Evolutionary conservation across 2,888 invertebrate genomes (phyloP).

Genomic region (Dryadula phaetusa): DNA sequence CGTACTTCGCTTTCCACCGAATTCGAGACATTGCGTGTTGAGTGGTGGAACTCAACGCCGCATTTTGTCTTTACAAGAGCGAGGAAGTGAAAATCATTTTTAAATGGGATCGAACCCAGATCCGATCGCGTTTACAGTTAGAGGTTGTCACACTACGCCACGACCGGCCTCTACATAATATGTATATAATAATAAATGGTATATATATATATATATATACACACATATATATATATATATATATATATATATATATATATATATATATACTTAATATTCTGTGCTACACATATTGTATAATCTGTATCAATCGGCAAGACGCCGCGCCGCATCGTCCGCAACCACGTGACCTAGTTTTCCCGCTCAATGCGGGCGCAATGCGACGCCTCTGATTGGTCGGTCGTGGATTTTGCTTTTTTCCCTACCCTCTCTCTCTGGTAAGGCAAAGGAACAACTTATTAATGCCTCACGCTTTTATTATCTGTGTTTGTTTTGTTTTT

Average conservation of each 20-base stretch:
- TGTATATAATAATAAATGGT: too few species aligned
- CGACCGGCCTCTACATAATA: too few species aligned
- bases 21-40: too few species aligned
- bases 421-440: slow-evolving; percentile 10
- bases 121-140: too few species aligned
- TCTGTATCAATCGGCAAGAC: slow-evolving; percentile 34
- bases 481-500: slow-evolving; percentile 14
- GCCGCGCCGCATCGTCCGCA: slow-evolving; percentile 47
- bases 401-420: slow-evolving; percentile 38
- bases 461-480: slow-evolving; percentile 23
- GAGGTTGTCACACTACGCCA: too few species aligned
- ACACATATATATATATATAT: not conserved
- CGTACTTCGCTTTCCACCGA: too few species aligned
- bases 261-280: slow-evolving; percentile 15
- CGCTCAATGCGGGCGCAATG: slow-evolving; percentile 55
- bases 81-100: too few species aligned
- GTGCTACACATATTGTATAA: slow-evolving; percentile 22
- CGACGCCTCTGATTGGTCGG: slow-evolving; percentile 52
- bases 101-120: too few species aligned
- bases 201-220: not conserved
- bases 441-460: slow-evolving; percentile 14
- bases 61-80: too few species aligned
- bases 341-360: slow-evolving; percentile 56
- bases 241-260: slow-evolving; percentile 1
- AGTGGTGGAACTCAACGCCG: too few species aligned